Conservation (phyloP, 2,797 vertebrate species). For the Falco cherrug region DNA sequence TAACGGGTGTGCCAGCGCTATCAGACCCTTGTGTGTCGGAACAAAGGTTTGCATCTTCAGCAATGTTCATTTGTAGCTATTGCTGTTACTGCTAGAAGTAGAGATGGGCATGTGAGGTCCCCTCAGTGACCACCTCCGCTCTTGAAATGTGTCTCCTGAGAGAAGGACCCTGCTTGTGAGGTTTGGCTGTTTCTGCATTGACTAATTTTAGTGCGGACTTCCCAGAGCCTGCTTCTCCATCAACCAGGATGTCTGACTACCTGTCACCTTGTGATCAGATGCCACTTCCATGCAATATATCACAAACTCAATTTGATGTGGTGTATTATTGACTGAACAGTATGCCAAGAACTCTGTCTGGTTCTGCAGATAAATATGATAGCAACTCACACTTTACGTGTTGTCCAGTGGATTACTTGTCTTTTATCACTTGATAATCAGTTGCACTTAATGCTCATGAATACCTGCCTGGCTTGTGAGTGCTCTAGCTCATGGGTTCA, state of each 20-base stretch:
- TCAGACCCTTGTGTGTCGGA: not conserved
- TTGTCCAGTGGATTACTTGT: not conserved
- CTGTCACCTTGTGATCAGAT: not conserved
- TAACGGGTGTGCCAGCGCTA: not conserved
- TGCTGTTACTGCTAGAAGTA: not conserved
- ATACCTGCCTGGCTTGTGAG: not conserved
- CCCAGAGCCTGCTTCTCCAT: not conserved
- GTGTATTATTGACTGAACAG: not conserved
- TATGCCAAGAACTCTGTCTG: not conserved
- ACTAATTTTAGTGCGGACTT: not conserved
- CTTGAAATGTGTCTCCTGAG: not conserved
- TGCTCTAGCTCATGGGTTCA: not conserved
- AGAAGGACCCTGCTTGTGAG: not conserved
- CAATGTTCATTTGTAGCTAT: not conserved
- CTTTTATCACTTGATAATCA: not conserved
- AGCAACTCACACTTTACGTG: not conserved
- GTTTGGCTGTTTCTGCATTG: not conserved
- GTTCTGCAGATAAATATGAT: not conserved
- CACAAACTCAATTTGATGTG: not conserved
- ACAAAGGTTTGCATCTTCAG: not conserved
- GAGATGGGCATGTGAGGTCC: not conserved
- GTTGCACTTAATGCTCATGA: not conserved
- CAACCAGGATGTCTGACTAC: not conserved
- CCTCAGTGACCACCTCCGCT: not conserved
- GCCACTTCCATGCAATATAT: accelerated